A percentile compares a stretch with the other conserved stretches of the same genome.
Conservation (phyloP, 1,140 invertebrate genomes). For the Zaprionus vittiger region DNA sequence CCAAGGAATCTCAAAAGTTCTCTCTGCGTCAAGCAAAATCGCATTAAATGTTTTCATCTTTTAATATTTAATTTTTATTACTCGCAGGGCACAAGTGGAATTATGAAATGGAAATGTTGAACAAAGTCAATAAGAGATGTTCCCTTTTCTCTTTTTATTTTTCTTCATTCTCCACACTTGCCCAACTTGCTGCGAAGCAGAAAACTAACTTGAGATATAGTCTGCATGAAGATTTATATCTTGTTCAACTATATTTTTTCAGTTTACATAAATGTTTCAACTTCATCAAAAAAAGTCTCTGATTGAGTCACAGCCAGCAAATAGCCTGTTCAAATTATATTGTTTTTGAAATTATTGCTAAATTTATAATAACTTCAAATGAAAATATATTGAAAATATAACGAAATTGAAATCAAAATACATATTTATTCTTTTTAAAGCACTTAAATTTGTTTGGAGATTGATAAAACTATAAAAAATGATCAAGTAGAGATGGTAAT, state of each 20-base stretch:
- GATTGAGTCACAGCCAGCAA: background rate
- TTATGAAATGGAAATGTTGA: background rate
- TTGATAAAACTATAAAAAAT: background rate
- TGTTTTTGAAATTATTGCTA: background rate
- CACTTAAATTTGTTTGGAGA: background rate
- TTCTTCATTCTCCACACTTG: background rate
- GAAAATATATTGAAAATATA: too few species aligned
- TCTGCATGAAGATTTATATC: background rate
- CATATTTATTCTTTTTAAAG: too few species aligned
- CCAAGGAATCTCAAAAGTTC: background rate
- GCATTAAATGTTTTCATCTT: slow-evolving; percentile 17
- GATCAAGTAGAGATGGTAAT: background rate
- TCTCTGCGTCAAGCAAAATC: background rate
- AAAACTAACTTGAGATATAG: background rate
- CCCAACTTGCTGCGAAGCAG: background rate
- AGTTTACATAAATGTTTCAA: background rate
- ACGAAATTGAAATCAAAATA: too few species aligned
- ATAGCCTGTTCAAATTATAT: background rate
- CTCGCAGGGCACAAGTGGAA: background rate
- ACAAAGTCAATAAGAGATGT: too few species aligned
- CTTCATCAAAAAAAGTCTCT: background rate
- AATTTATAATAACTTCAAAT: too few species aligned
- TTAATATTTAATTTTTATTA: slow-evolving; percentile 27
- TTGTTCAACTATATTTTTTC: background rate
- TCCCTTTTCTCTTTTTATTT: background rate